Base-by-base conservation (phyloP, 2,797 vertebrate genomes). In the Dromococcyx pavoninus region DNA sequence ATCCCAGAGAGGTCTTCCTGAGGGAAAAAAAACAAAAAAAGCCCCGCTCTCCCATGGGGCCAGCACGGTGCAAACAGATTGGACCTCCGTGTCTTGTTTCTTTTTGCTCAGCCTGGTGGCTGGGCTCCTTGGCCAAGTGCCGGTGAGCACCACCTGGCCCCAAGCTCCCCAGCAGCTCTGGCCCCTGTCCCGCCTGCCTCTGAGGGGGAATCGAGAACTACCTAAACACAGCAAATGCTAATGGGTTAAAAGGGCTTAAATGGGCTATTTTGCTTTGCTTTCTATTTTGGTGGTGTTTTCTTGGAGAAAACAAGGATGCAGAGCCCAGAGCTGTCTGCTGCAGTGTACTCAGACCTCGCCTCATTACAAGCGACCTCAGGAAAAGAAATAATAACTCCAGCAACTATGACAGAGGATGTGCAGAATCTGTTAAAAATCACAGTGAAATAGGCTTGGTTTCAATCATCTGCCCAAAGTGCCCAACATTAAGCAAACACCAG, bases 151-250 rank as follows among this genome's bases (percentile, higher is more conserved):
- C 94, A 91, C 77, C 91, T 89, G 93, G 43, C 43, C 58, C 57
- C 1, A 0, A 19, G 76, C 71, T 65, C 61, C 2, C 22, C 39
- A 46, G 9, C 0, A n/a, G 58, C 75, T 44, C 78, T 1, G 6
- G 53, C 33, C 32, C 32, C 17, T 74, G 37, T 56, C 19, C 67
- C 1, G 0, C 30, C 57, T 67, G 70, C 7, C 35, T 73, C 54
- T 82, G 56, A 35, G 50, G 54, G 84, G 30, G 17, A 41, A 35
- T 35, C 32, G 72, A 46, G 57, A 35, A 9, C n/a, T 53, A 22
- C 39, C 46, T 41, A 58, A 84, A 88, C 24, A 78, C 95, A 88
- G 60, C 56, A 91, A 70, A 76, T 32, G 23, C 4, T 84, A 62
- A 60, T 43, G 43, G 33, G 5, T 72, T 70, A n/a, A 92, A 93